Evolutionary conservation across 2,797 vertebrate genomes (phyloP).

Genomic region (Dendrocincla fuliginosa): DNA sequence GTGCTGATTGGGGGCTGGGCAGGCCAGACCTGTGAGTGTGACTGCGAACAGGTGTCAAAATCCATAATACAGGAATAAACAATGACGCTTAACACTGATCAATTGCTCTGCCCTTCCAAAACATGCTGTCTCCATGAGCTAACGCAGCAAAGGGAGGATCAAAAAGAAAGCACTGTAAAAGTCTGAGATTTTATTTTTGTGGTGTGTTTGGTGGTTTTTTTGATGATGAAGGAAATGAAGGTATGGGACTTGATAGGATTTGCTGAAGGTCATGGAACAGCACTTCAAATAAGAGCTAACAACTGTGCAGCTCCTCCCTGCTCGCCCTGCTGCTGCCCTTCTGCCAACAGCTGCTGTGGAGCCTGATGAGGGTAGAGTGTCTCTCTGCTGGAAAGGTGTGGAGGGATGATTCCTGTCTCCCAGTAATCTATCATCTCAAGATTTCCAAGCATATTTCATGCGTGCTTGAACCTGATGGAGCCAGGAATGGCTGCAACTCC

Average conservation of each 20-base stretch:
- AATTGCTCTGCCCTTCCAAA: not conserved
- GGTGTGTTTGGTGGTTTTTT: not conserved
- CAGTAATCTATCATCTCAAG: not conserved
- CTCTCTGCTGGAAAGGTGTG: not conserved
- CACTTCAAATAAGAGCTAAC: not conserved
- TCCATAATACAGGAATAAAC: not conserved
- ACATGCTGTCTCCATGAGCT: not conserved
- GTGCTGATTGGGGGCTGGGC: not conserved
- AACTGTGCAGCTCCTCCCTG: not conserved
- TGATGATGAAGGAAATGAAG: not conserved
- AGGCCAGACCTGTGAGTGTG: not conserved
- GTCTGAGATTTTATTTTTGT: not conserved
- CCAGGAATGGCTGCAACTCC: not conserved
- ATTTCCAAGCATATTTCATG: not conserved
- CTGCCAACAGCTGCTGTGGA: rapidly evolving
- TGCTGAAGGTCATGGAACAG: not conserved
- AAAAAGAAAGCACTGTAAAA: slow-evolving; percentile 13
- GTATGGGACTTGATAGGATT: not conserved
- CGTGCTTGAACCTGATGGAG: not conserved
- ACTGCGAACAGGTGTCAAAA: not conserved
- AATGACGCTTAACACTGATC: not conserved
- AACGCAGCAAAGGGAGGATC: not conserved
- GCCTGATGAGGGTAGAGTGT: not conserved
- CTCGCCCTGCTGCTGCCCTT: not conserved
- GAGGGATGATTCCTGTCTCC: not conserved